phyloP scores from a whole-genome alignment of 2,888 invertebrate genomes.

The Lottia gigantea region DNA sequence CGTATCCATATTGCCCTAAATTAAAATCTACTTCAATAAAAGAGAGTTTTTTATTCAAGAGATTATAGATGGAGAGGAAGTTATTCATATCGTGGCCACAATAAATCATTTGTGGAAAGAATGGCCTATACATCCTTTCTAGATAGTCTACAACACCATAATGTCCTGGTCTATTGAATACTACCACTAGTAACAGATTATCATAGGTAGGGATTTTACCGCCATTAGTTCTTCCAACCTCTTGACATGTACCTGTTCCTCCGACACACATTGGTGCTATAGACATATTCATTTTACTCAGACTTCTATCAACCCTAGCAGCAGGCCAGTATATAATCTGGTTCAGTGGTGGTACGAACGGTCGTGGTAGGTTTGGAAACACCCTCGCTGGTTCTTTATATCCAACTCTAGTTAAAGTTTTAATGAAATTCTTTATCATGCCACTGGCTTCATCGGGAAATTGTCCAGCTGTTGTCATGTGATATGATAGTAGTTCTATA shows the following conservation, averaged over 20 bases:
- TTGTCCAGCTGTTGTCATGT: not conserved
- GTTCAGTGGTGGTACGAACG: not conserved
- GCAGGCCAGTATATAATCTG: not conserved
- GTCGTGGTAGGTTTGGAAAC: not conserved
- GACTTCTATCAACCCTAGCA: not conserved
- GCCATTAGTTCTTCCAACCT: not conserved
- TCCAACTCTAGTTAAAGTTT: not conserved
- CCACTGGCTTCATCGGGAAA: not conserved
- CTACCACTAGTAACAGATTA: not conserved
- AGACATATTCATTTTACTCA: not conserved
- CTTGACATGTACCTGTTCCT: not conserved
- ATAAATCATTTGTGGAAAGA: conserved; percentile 17
- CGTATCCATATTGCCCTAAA: conserved; percentile 11
- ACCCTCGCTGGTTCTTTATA: not conserved
- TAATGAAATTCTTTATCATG: not conserved
- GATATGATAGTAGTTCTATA: not conserved
- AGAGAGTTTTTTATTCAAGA: not conserved
- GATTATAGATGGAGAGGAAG: conserved; percentile 12
- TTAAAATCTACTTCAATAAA: conserved; percentile 14
- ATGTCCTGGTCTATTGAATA: not conserved
- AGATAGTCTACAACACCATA: conserved; percentile 13
- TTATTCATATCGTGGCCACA: conserved; percentile 15
- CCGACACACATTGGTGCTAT: not conserved
- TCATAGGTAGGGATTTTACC: not conserved
- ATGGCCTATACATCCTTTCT: conserved; percentile 16